A percentile compares a stretch with the other conserved stretches of the same genome.
Conservation (phyloP, 2,113 vertebrate genomes). For the Notarius quadriscutis region DNA sequence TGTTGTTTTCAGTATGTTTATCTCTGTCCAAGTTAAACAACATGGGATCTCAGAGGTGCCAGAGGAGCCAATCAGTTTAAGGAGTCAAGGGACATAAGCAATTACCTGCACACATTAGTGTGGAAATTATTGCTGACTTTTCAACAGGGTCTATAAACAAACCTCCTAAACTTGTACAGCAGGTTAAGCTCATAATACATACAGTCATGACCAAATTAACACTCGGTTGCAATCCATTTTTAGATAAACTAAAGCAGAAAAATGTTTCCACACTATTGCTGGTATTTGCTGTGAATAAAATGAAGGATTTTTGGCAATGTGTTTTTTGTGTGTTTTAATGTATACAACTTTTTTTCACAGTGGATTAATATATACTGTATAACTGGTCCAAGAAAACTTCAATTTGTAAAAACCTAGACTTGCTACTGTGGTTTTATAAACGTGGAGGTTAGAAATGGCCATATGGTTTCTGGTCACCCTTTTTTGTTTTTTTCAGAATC, state of each 20-base stretch:
- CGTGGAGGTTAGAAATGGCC: neutral
- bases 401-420: neutral
- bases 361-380: neutral
- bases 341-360: neutral
- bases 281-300: neutral
- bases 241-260: neutral
- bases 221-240: neutral
- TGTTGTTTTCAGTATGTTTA: neutral
- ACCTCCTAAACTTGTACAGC: too few species aligned
- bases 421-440: neutral
- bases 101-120: constrained; percentile 55
- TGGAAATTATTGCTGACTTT: constrained; percentile 38
- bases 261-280: neutral
- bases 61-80: constrained; percentile 15
- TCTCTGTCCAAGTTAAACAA: neutral
- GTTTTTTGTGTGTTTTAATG: neutral
- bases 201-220: neutral
- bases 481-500: neutral
- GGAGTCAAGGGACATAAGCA: constrained; percentile 46
- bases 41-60: neutral
- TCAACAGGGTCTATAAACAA: constrained; percentile 39
- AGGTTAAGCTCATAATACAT: neutral
- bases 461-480: neutral
- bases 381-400: neutral
- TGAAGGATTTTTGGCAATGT: neutral